Percentiles rank a stretch among this genome's conserved stretches.
phyloP scores from a whole-genome alignment of 2,797 vertebrate genomes.

The Amniataba percoides region DNA sequence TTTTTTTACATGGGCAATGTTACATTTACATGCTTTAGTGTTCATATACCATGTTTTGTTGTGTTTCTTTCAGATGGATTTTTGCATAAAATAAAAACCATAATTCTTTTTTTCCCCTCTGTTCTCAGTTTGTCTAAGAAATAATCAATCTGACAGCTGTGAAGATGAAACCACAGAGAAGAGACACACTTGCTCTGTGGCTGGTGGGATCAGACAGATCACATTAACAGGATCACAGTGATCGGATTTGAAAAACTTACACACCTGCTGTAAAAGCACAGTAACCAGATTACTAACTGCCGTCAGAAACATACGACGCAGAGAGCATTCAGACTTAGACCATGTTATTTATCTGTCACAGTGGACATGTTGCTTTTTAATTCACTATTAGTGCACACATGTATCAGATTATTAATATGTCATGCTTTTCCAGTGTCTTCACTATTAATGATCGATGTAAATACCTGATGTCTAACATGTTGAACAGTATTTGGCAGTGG shows the following conservation, averaged over 20 bases:
- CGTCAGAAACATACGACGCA: neutral
- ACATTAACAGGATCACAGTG: constrained; percentile 29
- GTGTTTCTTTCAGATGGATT: neutral
- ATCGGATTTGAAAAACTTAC: constrained; percentile 14
- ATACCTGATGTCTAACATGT: neutral
- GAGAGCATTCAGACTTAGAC: neutral
- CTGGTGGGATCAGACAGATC: neutral
- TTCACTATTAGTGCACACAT: no score
- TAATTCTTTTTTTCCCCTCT: neutral
- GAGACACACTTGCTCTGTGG: no score
- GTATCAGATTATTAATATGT: neutral
- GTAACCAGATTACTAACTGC: constrained; percentile 4
- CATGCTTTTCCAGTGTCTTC: neutral
- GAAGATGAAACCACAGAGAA: neutral
- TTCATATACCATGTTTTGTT: neutral
- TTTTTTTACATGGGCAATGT: neutral
- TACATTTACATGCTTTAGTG: neutral
- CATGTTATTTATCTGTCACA: neutral
- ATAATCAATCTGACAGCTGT: neutral
- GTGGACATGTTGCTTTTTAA: neutral
- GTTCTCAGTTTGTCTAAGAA: neutral
- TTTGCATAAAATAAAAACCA: neutral
- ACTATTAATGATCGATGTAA: neutral
- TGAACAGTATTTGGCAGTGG: neutral
- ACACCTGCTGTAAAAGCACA: constrained; percentile 7